phyloP scores from a whole-genome alignment of 2,888 invertebrate species.

The Patella pellucida region DNA sequence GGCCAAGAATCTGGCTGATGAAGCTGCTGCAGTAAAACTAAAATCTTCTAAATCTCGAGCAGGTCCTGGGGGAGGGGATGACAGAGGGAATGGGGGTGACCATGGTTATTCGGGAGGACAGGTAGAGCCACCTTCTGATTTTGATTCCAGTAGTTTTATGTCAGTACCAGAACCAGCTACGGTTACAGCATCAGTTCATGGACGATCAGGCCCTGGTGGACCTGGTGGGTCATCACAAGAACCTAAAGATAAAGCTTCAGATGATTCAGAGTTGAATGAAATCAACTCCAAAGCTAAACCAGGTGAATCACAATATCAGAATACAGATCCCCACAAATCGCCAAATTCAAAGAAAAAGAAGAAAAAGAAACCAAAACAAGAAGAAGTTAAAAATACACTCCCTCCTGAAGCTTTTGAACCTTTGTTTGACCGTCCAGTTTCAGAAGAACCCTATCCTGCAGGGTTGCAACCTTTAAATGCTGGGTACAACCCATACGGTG shows the following conservation, averaged over 20 bases:
- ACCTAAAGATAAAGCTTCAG: neutral
- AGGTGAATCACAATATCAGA: slow-evolving; percentile 6
- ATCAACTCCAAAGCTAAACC: neutral
- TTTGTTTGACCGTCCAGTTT: slow-evolving; percentile 37
- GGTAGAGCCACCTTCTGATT: neutral
- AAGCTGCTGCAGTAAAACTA: neutral
- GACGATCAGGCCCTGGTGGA: neutral
- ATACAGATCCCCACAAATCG: slow-evolving; percentile 31
- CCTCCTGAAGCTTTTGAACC: slow-evolving; percentile 50
- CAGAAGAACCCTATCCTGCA: neutral
- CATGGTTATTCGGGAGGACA: neutral
- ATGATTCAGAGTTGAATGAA: neutral
- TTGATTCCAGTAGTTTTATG: slow-evolving; percentile 2
- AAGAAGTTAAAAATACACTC: slow-evolving; percentile 37
- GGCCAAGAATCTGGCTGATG: neutral
- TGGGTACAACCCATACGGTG: neutral
- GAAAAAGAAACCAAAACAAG: slow-evolving; percentile 36
- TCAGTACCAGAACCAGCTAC: slow-evolving; percentile 2
- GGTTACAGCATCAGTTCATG: neutral
- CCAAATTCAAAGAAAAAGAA: slow-evolving; percentile 49
- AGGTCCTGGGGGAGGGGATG: neutral
- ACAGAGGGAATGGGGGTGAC: neutral
- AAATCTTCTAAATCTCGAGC: neutral
- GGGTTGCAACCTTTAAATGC: slow-evolving; percentile 24
- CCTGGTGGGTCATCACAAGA: neutral